Percentiles rank a stretch among this genome's conserved stretches.
These are phyloP conservation scores for Setophaga kirtlandii DNA, from an alignment of 2,113 vertebrate species.

Conservation along the genomic window DNA sequence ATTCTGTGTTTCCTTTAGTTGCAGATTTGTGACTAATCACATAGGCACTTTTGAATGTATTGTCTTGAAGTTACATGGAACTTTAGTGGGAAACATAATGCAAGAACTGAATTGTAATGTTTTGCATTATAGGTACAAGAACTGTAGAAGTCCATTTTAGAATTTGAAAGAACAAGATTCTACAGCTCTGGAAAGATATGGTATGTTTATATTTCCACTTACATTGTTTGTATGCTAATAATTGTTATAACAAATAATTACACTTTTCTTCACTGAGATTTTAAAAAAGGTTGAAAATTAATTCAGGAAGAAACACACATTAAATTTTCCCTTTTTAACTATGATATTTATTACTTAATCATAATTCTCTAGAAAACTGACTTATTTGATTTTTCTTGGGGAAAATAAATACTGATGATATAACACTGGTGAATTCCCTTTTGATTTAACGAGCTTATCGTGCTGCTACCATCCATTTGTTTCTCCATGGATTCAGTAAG, in stretches of 20 bases:
- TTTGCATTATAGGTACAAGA: slow-evolving; percentile 76
- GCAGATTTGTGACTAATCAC: neutral
- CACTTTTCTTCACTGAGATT: neutral
- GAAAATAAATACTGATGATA: neutral
- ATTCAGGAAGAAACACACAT: neutral
- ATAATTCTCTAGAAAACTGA: neutral
- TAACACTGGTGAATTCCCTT: neutral
- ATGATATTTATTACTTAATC: neutral
- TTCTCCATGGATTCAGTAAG: neutral
- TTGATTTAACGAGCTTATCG: neutral
- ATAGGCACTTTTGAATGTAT: neutral
- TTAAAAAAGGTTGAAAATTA: neutral
- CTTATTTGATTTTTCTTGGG: neutral
- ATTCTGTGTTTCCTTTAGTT: neutral
- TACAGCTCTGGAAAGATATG: slow-evolving; percentile 74
- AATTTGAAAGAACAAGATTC: slow-evolving; percentile 66
- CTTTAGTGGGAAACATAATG: neutral
- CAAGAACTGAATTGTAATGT: slow-evolving; percentile 61
- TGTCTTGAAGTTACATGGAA: neutral
- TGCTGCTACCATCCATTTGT: neutral
- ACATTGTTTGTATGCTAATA: neutral
- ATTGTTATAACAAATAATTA: neutral
- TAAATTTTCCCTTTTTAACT: neutral
- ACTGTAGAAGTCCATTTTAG: slow-evolving; percentile 61
- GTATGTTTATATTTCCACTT: slow-evolving; percentile 69